Evolutionary conservation across 2,113 vertebrate species (phyloP).

Genomic region (Caranx melampygus): DNA sequence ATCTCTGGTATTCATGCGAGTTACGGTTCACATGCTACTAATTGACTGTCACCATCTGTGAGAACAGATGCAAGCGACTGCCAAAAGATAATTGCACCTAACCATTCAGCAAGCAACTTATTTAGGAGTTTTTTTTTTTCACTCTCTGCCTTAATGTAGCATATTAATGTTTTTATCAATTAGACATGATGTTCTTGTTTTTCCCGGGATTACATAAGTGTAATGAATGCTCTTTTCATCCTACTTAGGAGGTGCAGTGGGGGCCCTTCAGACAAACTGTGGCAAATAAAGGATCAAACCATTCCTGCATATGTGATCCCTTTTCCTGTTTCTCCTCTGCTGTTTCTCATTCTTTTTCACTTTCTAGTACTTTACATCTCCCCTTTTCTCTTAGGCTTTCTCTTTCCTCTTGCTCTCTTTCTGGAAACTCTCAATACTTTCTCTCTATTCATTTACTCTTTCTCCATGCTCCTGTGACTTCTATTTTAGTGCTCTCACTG

Average conservation of each 20-base stretch:
- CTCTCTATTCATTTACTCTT: slow-evolving; percentile 8
- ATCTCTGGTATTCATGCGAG: slow-evolving; percentile 47
- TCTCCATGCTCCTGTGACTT: neutral
- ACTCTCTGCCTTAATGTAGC: slow-evolving; percentile 13
- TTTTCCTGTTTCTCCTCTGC: neutral
- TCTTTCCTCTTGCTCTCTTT: slow-evolving; percentile 7
- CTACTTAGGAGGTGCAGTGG: slow-evolving; percentile 23
- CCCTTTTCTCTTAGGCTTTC: neutral
- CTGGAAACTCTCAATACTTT: neutral
- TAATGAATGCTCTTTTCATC: slow-evolving; percentile 37
- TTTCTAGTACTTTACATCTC: neutral
- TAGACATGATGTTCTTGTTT: slow-evolving; percentile 24
- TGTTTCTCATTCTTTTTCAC: neutral
- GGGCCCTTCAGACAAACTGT: slow-evolving; percentile 30
- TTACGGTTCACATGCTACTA: slow-evolving; percentile 50
- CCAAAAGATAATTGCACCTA: slow-evolving; percentile 54
- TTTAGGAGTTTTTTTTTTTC: slow-evolving; percentile 32
- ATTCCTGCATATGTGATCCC: slow-evolving; percentile 2
- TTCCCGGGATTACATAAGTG: slow-evolving; percentile 20
- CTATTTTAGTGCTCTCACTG: slow-evolving; percentile 18
- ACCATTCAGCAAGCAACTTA: slow-evolving; percentile 27
- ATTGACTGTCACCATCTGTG: slow-evolving; percentile 60
- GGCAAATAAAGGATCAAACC: slow-evolving; percentile 38
- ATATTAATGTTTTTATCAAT: slow-evolving; percentile 48
- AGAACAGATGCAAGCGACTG: slow-evolving; percentile 51